These are phyloP conservation scores for Mormyrops attenuatus DNA, from an alignment of 2,797 vertebrate species.

Conservation along the genomic window DNA sequence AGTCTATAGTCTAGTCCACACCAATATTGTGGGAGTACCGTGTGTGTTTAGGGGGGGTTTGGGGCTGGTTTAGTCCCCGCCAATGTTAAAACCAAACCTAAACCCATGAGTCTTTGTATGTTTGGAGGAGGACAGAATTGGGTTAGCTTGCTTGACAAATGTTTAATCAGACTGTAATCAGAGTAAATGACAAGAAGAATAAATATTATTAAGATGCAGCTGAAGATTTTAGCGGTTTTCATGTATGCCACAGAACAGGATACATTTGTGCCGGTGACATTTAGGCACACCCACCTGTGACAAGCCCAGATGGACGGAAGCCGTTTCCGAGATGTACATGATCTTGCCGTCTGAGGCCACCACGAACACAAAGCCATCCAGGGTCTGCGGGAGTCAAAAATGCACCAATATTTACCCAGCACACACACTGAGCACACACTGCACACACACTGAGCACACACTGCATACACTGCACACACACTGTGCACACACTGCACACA, in stretches of 20 bases:
- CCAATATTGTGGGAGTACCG: not conserved
- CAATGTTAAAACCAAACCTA: not conserved
- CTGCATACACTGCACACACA: not conserved
- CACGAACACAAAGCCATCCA: slow-evolving; percentile 93
- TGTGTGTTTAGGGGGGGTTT: not conserved
- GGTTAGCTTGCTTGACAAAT: not conserved
- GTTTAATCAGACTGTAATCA: not conserved
- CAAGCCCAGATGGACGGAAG: slow-evolving; percentile 87
- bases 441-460: not conserved
- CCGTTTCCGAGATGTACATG: slow-evolving; percentile 95
- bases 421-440: not conserved
- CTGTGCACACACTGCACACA: too few relatives aligned
- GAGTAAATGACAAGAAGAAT: not conserved
- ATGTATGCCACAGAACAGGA: not conserved
- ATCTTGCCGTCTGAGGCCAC: slow-evolving; percentile 92
- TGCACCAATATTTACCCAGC: not conserved
- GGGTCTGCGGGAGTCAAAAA: slow-evolving; percentile 64
- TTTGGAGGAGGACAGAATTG: not conserved
- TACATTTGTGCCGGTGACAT: not conserved
- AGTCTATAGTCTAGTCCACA: not conserved
- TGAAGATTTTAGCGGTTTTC: not conserved
- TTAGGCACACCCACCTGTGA: slow-evolving; percentile 74
- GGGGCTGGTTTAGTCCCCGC: not conserved
- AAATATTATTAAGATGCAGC: not conserved
- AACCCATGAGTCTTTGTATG: not conserved